phyloP scores from a whole-genome alignment of 2,888 invertebrate species.

The Cosmia pyralina region DNA sequence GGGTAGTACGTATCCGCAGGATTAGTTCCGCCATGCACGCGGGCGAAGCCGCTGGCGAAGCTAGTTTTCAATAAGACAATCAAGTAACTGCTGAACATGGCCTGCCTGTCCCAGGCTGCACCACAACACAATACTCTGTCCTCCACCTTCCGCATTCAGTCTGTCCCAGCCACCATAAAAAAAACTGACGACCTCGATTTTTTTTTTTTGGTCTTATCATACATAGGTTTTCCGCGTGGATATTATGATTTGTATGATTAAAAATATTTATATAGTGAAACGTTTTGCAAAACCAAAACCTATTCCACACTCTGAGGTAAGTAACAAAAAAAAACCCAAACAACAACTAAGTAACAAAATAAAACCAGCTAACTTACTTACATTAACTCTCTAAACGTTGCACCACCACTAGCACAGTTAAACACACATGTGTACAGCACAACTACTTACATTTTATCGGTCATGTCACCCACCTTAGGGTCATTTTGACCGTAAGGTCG shows the following conservation, averaged over 20 bases:
- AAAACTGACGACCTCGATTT: no score
- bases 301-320: neutral
- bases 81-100: neutral
- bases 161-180: neutral
- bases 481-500: constrained; percentile 33
- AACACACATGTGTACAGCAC: constrained; percentile 35
- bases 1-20: no score
- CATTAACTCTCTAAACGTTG: neutral
- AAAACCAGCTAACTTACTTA: constrained; percentile 14
- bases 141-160: neutral
- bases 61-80: neutral
- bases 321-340: neutral
- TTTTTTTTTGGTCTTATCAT: neutral
- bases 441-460: constrained; percentile 28
- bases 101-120: neutral
- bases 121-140: no score
- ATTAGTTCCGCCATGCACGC: no score
- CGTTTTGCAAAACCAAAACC: neutral
- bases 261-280: neutral
- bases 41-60: no score
- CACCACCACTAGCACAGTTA: constrained; percentile 6
- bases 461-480: constrained; percentile 29
- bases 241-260: neutral
- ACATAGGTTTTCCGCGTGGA: neutral
- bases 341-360: neutral